phyloP scores from a whole-genome alignment of 2,113 vertebrate species.

The Poecile atricapillus region DNA sequence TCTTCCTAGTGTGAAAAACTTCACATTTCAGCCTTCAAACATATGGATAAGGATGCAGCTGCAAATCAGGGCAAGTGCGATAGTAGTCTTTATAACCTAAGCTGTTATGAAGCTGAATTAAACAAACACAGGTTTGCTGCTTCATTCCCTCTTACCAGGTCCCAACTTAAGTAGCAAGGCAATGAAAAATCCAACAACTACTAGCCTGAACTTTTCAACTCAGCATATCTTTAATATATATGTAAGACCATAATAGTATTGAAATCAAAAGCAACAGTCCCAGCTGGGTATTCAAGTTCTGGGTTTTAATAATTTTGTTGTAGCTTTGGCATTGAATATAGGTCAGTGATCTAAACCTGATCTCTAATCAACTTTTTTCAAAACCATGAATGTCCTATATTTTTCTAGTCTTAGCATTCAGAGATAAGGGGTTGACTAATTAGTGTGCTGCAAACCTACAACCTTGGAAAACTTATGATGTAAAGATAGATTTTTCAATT shows the following conservation, averaged over 20 bases:
- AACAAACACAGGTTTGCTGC: neutral
- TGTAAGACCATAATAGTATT: rapidly evolving
- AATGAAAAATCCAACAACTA: neutral
- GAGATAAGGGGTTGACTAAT: neutral
- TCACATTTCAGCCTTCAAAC: neutral
- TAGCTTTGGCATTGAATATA: neutral
- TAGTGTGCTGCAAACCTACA: neutral
- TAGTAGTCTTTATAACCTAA: neutral
- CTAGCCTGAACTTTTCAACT: neutral
- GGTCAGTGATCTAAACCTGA: neutral
- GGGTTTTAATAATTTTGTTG: neutral
- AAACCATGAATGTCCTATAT: neutral
- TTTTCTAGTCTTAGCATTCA: neutral
- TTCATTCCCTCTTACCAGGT: neutral
- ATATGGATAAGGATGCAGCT: neutral
- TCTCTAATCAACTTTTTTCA: neutral
- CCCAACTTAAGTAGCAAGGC: neutral
- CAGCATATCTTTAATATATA: neutral
- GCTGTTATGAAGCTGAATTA: neutral
- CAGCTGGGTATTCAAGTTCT: neutral
- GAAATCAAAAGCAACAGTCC: neutral
- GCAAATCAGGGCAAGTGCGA: neutral
- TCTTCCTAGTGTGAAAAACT: neutral
- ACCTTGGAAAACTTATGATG: neutral
- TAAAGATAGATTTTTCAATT: too few species aligned